These are phyloP conservation scores for Raja brachyura DNA, from an alignment of 2,113 vertebrate genomes.

Conservation along the genomic window DNA sequence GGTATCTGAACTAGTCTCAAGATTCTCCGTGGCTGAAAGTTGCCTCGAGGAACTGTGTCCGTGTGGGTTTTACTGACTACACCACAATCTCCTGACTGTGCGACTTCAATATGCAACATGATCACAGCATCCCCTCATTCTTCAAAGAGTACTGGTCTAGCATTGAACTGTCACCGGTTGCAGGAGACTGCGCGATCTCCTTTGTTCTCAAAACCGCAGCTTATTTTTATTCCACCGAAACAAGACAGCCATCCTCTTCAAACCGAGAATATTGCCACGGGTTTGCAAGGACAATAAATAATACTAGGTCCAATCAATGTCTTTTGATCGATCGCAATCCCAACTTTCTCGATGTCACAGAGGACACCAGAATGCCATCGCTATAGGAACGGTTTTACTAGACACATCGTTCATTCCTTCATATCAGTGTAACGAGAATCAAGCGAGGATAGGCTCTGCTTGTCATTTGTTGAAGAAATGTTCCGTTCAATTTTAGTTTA, in stretches of 20 bases:
- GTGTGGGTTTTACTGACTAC: neutral
- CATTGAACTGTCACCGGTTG: neutral
- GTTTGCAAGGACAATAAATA: neutral
- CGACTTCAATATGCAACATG: neutral
- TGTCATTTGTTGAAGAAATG: neutral
- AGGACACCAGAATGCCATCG: neutral
- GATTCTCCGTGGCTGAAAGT: neutral
- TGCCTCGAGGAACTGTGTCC: neutral
- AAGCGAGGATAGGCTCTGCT: neutral
- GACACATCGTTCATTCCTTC: neutral
- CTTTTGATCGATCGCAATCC: neutral
- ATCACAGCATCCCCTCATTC: neutral
- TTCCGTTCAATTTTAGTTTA: too few species aligned
- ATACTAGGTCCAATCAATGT: neutral
- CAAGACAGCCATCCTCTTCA: neutral
- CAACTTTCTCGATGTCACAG: neutral
- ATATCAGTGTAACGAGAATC: neutral
- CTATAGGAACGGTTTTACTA: neutral
- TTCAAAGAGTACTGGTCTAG: neutral
- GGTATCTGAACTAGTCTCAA: neutral
- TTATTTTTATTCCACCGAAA: neutral
- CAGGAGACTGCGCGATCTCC: neutral
- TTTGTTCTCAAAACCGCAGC: neutral
- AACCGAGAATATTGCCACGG: too few species aligned
- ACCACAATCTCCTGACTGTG: neutral